phyloP scores from a whole-genome alignment of 2,113 vertebrate species.

The Vidua chalybeata region DNA sequence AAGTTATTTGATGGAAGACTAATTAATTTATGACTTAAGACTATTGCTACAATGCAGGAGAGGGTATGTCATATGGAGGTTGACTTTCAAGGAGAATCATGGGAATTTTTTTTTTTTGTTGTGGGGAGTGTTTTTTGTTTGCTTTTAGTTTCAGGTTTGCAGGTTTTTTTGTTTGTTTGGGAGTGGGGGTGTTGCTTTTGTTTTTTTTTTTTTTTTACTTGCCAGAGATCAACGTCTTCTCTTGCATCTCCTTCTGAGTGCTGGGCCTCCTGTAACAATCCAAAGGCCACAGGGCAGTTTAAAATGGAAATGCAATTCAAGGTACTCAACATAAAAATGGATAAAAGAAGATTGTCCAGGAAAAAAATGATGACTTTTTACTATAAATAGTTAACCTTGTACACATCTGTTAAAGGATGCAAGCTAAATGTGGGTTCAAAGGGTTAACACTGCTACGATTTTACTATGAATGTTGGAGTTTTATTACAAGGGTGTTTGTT shows the following conservation, averaged over 20 bases:
- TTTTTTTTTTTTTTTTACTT: not conserved
- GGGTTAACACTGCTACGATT: slow-evolving; percentile 38
- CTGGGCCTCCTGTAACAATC: slow-evolving; percentile 33
- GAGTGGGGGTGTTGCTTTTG: not conserved
- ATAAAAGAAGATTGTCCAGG: slow-evolving; percentile 22
- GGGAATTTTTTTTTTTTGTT: not conserved
- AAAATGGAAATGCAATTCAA: slow-evolving; percentile 8
- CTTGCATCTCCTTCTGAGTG: slow-evolving; percentile 45
- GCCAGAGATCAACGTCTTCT: slow-evolving; percentile 29
- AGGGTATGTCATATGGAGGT: slow-evolving; percentile 2
- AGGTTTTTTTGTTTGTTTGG: not conserved
- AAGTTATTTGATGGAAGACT: slow-evolving; percentile 82
- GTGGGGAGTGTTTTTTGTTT: not conserved
- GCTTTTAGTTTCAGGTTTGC: not conserved
- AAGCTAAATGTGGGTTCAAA: not conserved
- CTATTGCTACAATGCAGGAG: slow-evolving; percentile 68
- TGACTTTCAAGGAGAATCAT: slow-evolving; percentile 53
- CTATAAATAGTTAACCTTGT: not conserved
- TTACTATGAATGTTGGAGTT: slow-evolving; percentile 33
- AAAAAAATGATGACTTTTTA: not conserved
- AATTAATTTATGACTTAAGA: slow-evolving; percentile 82
- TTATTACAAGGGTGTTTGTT: slow-evolving; percentile 53
- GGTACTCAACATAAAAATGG: not conserved
- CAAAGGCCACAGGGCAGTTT: slow-evolving; percentile 24
- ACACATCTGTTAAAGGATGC: not conserved